Evolutionary conservation across 2,113 vertebrate genomes (phyloP).

Genomic region (Pangasianodon gigas): DNA sequence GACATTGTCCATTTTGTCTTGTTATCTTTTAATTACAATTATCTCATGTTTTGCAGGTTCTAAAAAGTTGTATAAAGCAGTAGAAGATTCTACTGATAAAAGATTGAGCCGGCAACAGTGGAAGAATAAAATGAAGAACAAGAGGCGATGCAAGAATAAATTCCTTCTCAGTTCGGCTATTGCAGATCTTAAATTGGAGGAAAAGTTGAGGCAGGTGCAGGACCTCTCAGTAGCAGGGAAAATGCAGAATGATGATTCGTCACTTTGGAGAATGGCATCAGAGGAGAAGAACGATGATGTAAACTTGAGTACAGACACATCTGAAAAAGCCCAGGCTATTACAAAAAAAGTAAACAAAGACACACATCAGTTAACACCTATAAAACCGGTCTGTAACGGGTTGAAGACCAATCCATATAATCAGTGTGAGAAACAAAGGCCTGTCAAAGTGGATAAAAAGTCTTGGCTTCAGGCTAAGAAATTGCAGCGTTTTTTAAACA

Average conservation of each 20-base stretch:
- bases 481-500: slow-evolving; percentile 26
- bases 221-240: background rate
- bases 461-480: slow-evolving; percentile 2
- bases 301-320: background rate
- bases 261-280: background rate
- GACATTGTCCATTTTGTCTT: background rate
- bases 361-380: background rate
- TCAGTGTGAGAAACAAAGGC: background rate
- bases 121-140: slow-evolving; percentile 76
- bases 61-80: background rate
- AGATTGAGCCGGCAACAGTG: slow-evolving; percentile 70
- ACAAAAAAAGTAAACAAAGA: slow-evolving; percentile 4
- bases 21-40: background rate
- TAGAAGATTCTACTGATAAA: slow-evolving; percentile 27
- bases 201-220: background rate
- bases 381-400: background rate
- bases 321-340: background rate
- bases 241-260: background rate
- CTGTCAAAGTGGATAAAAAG: background rate
- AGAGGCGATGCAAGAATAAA: slow-evolving; percentile 73
- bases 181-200: background rate
- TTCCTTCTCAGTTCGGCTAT: slow-evolving; percentile 51
- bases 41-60: slow-evolving; percentile 23
- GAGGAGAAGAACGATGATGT: background rate
- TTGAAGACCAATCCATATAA: background rate